Evolutionary conservation across 2,113 vertebrate species (phyloP).

Genomic region (Neogale vison): DNA sequence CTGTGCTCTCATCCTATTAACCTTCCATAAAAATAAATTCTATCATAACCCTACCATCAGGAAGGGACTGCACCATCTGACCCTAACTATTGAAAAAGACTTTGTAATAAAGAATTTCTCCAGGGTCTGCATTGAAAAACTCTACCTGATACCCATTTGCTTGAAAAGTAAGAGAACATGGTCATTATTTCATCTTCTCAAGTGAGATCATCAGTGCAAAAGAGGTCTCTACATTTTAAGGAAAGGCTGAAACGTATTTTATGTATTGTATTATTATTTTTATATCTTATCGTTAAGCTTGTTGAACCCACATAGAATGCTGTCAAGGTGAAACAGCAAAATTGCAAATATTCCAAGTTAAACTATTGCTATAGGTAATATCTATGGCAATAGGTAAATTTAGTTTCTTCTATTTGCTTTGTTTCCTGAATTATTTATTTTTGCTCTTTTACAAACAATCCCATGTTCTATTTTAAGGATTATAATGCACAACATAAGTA

Average conservation of each 20-base stretch:
- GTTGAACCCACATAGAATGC: not conserved
- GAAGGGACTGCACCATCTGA: not conserved
- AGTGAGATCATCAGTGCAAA: not conserved
- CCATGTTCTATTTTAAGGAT: conserved; percentile 30
- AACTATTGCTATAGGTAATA: not conserved
- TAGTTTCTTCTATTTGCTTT: conserved; percentile 44
- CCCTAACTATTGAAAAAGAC: not conserved
- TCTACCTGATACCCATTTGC: not conserved
- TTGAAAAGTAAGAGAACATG: not conserved
- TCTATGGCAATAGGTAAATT: conserved; percentile 6
- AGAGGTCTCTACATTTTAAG: not conserved
- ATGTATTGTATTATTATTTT: not conserved
- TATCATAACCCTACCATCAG: not conserved
- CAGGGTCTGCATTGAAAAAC: not conserved
- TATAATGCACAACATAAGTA: conserved; percentile 52
- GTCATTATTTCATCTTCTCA: not conserved
- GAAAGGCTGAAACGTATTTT: not conserved
- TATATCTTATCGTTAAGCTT: conserved; percentile 1
- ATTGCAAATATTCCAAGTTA: conserved; percentile 4
- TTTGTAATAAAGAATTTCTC: not conserved
- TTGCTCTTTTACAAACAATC: conserved; percentile 58
- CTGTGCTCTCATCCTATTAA: not conserved
- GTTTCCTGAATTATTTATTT: conserved; percentile 63
- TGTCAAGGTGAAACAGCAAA: not conserved
- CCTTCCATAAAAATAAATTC: not conserved